Conservation (phyloP, 2,113 vertebrate genomes). For the Prunella fulvescens region DNA sequence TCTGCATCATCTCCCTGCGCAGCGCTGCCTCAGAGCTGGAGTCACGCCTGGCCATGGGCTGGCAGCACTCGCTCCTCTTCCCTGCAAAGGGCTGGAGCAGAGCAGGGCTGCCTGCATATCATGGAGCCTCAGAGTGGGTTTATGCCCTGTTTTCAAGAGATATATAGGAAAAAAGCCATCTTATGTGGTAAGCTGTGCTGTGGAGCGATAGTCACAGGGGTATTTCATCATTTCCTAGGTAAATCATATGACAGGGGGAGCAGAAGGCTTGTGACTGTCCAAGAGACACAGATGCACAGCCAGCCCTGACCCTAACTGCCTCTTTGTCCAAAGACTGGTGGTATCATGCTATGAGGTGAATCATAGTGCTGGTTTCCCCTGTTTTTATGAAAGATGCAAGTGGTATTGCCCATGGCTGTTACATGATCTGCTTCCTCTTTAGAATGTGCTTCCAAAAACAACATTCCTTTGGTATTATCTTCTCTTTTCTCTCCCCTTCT, state of each 20-base stretch:
- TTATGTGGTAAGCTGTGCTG: neutral
- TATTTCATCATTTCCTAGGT: neutral
- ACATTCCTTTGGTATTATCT: constrained; percentile 40
- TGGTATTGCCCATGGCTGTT: constrained; percentile 26
- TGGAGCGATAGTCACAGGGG: neutral
- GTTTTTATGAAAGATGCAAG: constrained; percentile 6
- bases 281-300: neutral
- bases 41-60: neutral
- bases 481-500: constrained; percentile 4
- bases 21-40: neutral
- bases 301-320: neutral
- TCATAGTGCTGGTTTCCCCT: neutral
- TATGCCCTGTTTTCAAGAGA: neutral
- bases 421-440: constrained; percentile 29
- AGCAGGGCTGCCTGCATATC: neutral
- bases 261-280: neutral
- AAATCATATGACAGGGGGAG: neutral
- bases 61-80: neutral
- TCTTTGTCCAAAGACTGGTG: neutral
- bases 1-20: fast-evolving
- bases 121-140: neutral
- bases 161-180: neutral
- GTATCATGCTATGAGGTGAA: neutral
- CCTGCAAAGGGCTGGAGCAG: fast-evolving
- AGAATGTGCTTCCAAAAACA: constrained; percentile 41